These are phyloP conservation scores for Aythya baeri DNA, from an alignment of 2,113 vertebrate genomes.

Conservation along the genomic window DNA sequence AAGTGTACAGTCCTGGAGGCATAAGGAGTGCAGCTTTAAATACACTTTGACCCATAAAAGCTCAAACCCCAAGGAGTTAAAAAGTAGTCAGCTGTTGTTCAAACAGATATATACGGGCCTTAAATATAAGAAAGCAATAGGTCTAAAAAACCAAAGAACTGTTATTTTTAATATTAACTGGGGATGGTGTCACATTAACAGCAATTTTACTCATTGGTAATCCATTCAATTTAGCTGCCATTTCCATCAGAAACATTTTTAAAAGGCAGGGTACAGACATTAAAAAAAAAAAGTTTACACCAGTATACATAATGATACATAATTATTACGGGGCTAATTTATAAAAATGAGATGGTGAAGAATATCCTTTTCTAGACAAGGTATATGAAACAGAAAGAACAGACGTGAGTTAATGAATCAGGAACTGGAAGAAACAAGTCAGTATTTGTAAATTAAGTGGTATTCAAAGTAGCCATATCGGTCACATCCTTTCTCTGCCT, in stretches of 20 bases:
- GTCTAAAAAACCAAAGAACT: background rate
- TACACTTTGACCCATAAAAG: background rate
- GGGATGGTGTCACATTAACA: background rate
- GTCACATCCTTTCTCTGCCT: background rate
- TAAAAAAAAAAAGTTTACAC: rapidly evolving
- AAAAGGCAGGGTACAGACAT: background rate
- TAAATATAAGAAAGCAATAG: background rate
- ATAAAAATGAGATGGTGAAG: background rate
- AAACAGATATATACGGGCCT: background rate
- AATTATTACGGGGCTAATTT: background rate
- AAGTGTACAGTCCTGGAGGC: background rate
- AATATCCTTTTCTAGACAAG: background rate
- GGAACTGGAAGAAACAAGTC: background rate
- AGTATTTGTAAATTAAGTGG: background rate
- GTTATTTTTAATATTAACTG: background rate
- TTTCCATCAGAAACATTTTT: background rate
- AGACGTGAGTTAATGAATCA: background rate
- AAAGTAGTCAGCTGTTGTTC: background rate
- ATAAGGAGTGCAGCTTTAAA: background rate
- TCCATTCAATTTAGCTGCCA: background rate
- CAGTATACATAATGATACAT: background rate
- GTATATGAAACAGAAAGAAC: background rate
- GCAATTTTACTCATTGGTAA: background rate
- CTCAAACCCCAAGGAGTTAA: background rate
- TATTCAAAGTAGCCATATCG: background rate